A percentile compares a stretch with the other conserved stretches of the same genome.
phyloP scores from a whole-genome alignment of 1,140 invertebrate genomes.

The Drosophila elegans region DNA sequence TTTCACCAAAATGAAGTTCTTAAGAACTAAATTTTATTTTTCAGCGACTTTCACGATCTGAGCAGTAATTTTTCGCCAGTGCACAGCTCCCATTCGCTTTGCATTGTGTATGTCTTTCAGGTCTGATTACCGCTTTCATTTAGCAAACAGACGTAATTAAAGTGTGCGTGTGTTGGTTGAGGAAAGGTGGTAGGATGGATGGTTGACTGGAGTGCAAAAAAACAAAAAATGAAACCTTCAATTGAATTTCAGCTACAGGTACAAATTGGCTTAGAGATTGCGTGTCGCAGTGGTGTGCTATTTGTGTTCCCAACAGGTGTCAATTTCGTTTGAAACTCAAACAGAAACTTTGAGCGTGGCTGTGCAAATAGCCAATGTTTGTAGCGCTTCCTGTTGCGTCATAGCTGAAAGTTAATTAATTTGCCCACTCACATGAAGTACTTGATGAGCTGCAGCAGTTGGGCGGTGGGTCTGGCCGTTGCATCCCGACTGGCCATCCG shows the following conservation, averaged over 20 bases:
- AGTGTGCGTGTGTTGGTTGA: constrained; percentile 50
- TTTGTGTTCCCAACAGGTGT: constrained; percentile 70
- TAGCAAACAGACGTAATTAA: constrained; percentile 81
- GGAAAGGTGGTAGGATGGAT: constrained; percentile 4
- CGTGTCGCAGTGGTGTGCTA: constrained; percentile 9
- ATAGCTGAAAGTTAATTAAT: constrained; percentile 74
- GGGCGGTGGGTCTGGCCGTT: constrained; percentile 92
- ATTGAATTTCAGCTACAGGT: constrained; percentile 76
- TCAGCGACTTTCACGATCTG: too few species aligned
- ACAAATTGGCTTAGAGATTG: constrained; percentile 72
- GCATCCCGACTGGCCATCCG: constrained; percentile 93
- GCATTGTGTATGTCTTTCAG: constrained; percentile 77
- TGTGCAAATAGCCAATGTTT: constrained; percentile 61
- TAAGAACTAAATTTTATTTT: background rate
- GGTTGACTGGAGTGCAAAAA: constrained; percentile 16
- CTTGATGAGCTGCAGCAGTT: constrained; percentile 93
- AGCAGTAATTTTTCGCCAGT: background rate
- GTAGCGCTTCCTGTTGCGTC: constrained; percentile 35
- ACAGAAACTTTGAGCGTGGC: constrained; percentile 59
- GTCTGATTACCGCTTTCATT: constrained; percentile 81
- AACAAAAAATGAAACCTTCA: constrained; percentile 61
- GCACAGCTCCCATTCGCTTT: constrained; percentile 20
- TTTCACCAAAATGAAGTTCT: too few species aligned
- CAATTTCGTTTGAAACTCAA: constrained; percentile 79
- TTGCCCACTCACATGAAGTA: constrained; percentile 92